A percentile compares a stretch with the other conserved stretches of the same genome.
Evolutionary conservation across 2,888 invertebrate genomes (phyloP).

Genomic region (Archips crataeganus): DNA sequence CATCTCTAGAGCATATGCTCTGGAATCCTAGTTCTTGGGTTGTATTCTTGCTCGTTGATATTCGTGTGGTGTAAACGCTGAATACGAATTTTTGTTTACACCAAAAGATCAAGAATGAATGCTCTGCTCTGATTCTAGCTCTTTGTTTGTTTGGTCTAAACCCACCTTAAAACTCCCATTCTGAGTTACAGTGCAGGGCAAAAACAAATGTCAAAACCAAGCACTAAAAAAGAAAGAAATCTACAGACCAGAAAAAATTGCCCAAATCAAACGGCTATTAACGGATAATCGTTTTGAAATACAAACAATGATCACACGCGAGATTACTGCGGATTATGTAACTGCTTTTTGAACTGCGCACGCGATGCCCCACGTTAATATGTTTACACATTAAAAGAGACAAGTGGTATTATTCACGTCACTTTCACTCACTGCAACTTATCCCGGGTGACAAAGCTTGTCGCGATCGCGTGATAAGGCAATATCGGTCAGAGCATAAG

Average conservation of each 20-base stretch:
- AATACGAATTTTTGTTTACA: no score
- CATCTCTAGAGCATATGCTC: no score
- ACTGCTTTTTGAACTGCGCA: constrained; percentile 36
- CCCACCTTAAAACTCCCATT: no score
- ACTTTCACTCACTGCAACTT: constrained; percentile 43
- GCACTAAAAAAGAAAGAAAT: neutral
- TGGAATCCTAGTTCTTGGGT: no score
- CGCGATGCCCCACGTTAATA: constrained; percentile 29
- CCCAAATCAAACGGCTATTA: constrained; percentile 24
- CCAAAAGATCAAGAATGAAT: no score
- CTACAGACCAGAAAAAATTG: neutral
- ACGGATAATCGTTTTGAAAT: constrained; percentile 29
- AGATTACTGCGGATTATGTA: constrained; percentile 33
- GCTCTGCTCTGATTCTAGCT: no score
- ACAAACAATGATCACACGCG: constrained; percentile 35
- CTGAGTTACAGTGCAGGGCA: no score
- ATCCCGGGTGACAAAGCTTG: constrained; percentile 42
- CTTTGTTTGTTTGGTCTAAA: no score
- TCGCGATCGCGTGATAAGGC: constrained; percentile 41
- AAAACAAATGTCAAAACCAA: neutral
- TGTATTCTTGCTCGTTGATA: no score
- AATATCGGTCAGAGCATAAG: constrained; percentile 33
- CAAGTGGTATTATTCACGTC: constrained; percentile 41
- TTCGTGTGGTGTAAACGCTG: no score
- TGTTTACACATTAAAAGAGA: constrained; percentile 39